Evolutionary conservation across 2,888 invertebrate genomes (phyloP), one percentile per base, ranked within the genome.

Genomic region (Rhopalosiphum nymphaeae): DNA sequence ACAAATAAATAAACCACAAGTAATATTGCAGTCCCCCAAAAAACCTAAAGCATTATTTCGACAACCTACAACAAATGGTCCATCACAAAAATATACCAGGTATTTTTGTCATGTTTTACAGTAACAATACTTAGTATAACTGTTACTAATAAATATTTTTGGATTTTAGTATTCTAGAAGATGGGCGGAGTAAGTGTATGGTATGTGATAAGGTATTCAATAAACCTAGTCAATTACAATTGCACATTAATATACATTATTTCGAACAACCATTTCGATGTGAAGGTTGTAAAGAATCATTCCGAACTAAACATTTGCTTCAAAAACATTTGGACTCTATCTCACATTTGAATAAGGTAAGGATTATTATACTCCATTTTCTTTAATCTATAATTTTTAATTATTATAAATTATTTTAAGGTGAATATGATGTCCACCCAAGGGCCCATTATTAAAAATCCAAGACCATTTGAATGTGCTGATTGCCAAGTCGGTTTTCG

Each of bases 401-500:
- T 86, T 29, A 87, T 44, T 92, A 78, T 85, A 94, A 53, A 78
- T 93, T 88, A 85, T 84, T 94, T 93, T 10, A 95, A 96, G 96
- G 96, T 97, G 91, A 98, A 97, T 95, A 98, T 98, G 98, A 98
- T 98, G 56, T 97, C 98, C 44, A 98, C 98, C 0, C 98, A 98
- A 95, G 98, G 98, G 16, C 96, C 97, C 21, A 98, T 98, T 0
- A 98, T 98, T 29, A 98, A 97, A 95, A 99, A 99, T 96, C 99
- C 99, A 5, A 97, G 99, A 91, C 99, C 99, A 42, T 99, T 99
- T 96, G 98, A 99, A 95, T 99, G 99, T 96, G 97, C 97, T 44
- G 99, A 99, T 96, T 99, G 99, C 96, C 98, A 98, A 96, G 98
- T 99, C 95, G 99, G 99, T 21, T 99, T 99, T 96, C 97, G 98